phyloP scores from a whole-genome alignment of 1,140 invertebrate genomes.

The Vanessa tameamea region DNA sequence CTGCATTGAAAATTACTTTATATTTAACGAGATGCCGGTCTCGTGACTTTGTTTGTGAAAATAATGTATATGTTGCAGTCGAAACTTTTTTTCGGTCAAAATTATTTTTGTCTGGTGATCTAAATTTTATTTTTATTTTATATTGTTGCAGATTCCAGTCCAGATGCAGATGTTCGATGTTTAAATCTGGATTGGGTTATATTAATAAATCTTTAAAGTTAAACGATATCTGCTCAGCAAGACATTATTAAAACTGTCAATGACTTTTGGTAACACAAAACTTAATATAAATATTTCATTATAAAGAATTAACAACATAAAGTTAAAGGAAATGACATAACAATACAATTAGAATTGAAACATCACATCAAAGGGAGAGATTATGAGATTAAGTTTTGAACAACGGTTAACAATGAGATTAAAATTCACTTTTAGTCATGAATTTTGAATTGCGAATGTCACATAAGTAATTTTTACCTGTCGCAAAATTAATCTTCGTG shows the following conservation, averaged over 20 bases:
- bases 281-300: background rate
- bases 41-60: too few species aligned
- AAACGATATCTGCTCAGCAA: too few species aligned
- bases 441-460: slow-evolving; percentile 55
- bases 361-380: slow-evolving; percentile 16
- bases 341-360: slow-evolving; percentile 6
- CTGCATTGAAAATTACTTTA: slow-evolving; percentile 5
- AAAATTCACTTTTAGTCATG: slow-evolving; percentile 49
- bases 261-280: too few species aligned
- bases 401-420: slow-evolving; percentile 59
- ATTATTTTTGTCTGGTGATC: too few species aligned
- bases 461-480: slow-evolving; percentile 64
- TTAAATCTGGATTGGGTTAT: too few species aligned
- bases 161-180: too few species aligned
- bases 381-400: slow-evolving; percentile 40
- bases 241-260: too few species aligned
- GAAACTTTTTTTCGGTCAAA: too few species aligned
- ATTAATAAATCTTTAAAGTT: too few species aligned
- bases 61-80: too few species aligned
- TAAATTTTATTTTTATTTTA: too few species aligned
- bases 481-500: slow-evolving; percentile 56
- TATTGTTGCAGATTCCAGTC: too few species aligned
- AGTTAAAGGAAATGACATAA: slow-evolving; percentile 4
- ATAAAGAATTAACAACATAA: background rate
- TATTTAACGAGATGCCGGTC: background rate